phyloP scores from a whole-genome alignment of 1,140 invertebrate species.

The Cotesia vestalis region DNA sequence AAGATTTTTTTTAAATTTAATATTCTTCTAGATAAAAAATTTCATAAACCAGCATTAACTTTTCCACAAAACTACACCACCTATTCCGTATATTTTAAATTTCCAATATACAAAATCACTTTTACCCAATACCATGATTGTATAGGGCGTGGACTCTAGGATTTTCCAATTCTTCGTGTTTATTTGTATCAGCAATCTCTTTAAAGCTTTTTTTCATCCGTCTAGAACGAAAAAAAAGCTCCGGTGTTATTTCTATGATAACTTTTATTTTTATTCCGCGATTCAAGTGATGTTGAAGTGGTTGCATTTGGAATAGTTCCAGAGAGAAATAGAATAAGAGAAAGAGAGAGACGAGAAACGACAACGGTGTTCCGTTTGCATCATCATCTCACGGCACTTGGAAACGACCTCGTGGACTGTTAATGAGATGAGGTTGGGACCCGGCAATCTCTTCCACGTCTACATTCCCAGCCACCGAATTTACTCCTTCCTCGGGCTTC shows the following conservation, averaged over 20 bases:
- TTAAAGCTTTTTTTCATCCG: background rate
- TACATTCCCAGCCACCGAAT: background rate
- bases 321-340: background rate
- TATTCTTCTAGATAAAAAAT: too few relatives aligned
- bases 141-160: too few relatives aligned
- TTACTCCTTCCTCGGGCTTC: background rate
- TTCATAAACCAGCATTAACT: background rate
- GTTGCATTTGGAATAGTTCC: constrained; percentile 25
- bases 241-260: background rate
- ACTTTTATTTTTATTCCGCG: background rate
- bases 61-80: background rate
- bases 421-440: constrained; percentile 34
- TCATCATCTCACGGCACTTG: constrained; percentile 11
- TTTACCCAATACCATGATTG: too few relatives aligned
- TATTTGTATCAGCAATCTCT: constrained; percentile 7
- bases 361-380: constrained; percentile 14
- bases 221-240: background rate
- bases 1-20: too few relatives aligned
- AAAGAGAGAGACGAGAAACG: constrained; percentile 9
- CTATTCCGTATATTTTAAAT: too few relatives aligned
- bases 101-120: too few relatives aligned
- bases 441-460: background rate
- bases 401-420: constrained; percentile 26
- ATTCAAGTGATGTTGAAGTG: constrained; percentile 14
- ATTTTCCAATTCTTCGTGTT: too few relatives aligned